Conservation (phyloP, 2,888 invertebrate genomes). For the Actias luna region DNA sequence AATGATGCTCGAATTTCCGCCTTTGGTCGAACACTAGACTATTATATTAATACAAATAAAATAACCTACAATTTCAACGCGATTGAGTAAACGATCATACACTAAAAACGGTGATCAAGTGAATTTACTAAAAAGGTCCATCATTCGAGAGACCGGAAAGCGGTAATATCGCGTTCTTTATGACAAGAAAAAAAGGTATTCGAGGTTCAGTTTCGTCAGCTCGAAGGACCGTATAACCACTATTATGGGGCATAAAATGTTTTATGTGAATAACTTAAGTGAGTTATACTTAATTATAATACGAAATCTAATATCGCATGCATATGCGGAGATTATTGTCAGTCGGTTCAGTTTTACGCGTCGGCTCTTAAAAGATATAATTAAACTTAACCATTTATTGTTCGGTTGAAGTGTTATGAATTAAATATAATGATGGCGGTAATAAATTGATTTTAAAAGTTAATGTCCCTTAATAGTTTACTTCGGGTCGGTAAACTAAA, state of each 20-base stretch:
- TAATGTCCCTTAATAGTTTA: not conserved
- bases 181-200: constrained; percentile 25
- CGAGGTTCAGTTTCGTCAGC: constrained; percentile 17
- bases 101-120: constrained; percentile 60
- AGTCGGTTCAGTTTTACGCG: constrained; percentile 14
- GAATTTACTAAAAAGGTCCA: constrained; percentile 53
- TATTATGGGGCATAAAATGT: constrained; percentile 23
- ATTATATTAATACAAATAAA: constrained; percentile 39
- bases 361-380: constrained; percentile 6
- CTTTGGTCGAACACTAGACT: no score
- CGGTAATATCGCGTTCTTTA: constrained; percentile 47
- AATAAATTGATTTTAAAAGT: not conserved
- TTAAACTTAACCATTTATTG: not conserved
- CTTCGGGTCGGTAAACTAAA: no score
- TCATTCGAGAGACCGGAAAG: constrained; percentile 52
- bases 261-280: constrained; percentile 34
- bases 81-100: constrained; percentile 51
- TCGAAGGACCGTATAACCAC: constrained; percentile 20
- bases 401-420: not conserved
- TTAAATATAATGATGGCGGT: not conserved
- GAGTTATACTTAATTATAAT: constrained; percentile 43
- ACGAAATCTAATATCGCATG: constrained; percentile 20
- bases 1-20: no score
- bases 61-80: constrained; percentile 45
- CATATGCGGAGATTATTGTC: constrained; percentile 7